Evolutionary conservation across 2,888 invertebrate species (phyloP).

Genomic region (Cephus pygmeus): DNA sequence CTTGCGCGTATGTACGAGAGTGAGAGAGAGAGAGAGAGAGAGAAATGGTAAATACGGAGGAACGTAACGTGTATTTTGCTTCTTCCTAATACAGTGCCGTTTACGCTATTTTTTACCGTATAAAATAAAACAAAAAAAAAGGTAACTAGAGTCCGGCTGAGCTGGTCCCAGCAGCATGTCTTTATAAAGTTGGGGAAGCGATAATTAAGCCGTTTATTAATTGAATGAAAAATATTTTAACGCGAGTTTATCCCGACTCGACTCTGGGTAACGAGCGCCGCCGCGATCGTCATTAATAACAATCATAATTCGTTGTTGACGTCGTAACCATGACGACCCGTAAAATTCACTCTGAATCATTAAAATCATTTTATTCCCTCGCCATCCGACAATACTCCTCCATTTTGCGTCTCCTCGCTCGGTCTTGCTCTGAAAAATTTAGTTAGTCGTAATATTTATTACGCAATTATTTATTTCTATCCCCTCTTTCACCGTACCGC

Average conservation of each 20-base stretch:
- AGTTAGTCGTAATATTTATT: neutral
- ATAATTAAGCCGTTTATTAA: slow-evolving; percentile 40
- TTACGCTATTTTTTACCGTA: slow-evolving; percentile 66
- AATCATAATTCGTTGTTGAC: neutral
- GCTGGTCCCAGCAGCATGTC: slow-evolving; percentile 44
- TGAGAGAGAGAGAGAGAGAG: slow-evolving; percentile 31
- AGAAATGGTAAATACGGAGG: slow-evolving; percentile 45
- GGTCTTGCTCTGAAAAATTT: neutral
- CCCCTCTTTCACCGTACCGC: neutral
- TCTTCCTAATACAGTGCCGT: slow-evolving; percentile 67
- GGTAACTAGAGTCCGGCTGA: slow-evolving; percentile 41
- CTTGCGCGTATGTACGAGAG: neutral
- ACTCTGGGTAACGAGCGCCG: neutral
- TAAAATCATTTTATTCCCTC: neutral
- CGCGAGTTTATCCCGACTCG: neutral
- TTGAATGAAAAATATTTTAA: slow-evolving; percentile 16
- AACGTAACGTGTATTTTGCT: slow-evolving; percentile 65
- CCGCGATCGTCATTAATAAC: neutral
- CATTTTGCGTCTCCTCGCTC: neutral
- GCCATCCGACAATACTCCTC: neutral
- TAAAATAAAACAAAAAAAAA: slow-evolving; percentile 40
- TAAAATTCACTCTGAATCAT: neutral
- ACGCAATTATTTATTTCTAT: neutral
- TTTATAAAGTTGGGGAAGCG: slow-evolving; percentile 37
- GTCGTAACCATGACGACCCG: neutral